phyloP scores from a whole-genome alignment of 2,888 invertebrate genomes.

The Cerastis rubricosa region DNA sequence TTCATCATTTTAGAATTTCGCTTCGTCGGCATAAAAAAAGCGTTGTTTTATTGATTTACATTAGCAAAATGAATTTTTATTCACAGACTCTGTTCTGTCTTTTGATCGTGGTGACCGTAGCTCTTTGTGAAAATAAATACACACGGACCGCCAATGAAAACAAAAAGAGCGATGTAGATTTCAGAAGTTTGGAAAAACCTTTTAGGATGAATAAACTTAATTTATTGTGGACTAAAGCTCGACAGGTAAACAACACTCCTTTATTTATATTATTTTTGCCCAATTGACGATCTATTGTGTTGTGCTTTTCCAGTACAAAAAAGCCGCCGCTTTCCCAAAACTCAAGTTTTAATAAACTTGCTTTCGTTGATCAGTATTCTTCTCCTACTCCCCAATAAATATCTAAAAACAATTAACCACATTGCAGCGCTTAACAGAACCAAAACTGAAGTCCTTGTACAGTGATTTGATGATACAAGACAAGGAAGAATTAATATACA shows the following conservation, averaged over 20 bases:
- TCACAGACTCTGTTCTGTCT: slow-evolving; percentile 54
- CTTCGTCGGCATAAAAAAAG: slow-evolving; percentile 6
- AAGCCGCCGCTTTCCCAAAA: not conserved
- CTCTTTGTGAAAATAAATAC: slow-evolving; percentile 92
- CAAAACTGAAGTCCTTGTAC: slow-evolving; percentile 96
- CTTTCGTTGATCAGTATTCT: not conserved
- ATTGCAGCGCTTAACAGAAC: slow-evolving; percentile 94
- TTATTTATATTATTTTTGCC: not conserved
- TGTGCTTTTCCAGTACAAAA: not conserved
- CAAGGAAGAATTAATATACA: slow-evolving; percentile 96
- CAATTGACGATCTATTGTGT: not conserved
- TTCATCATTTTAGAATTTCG: not conserved
- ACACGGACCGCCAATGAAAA: slow-evolving; percentile 91
- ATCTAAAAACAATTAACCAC: slow-evolving; percentile 1
- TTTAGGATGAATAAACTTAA: slow-evolving; percentile 98
- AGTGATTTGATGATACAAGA: slow-evolving; percentile 98
- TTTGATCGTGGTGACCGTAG: slow-evolving; percentile 65
- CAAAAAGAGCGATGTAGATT: slow-evolving; percentile 86
- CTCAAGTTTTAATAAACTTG: not conserved
- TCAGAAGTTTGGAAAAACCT: slow-evolving; percentile 95
- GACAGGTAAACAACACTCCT: slow-evolving; percentile 91
- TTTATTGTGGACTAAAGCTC: slow-evolving; percentile 97
- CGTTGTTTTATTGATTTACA: slow-evolving; percentile 13
- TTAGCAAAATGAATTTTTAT: slow-evolving; percentile 50
- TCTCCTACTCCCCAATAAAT: not conserved